Percentiles rank a stretch among this genome's conserved stretches.
phyloP scores from a whole-genome alignment of 1,140 invertebrate genomes.

The Caenorhabditis elegans region WBcel235 BX284602.5:6633001-6633500 shows the following conservation, averaged over 20 bases:
- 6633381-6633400: background rate
- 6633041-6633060: background rate
- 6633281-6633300: background rate
- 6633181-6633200: background rate
- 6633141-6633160: background rate
- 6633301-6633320: background rate
- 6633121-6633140: background rate
- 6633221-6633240: background rate
- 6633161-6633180: no score
- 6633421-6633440: background rate
- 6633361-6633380: background rate
- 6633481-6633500: background rate
- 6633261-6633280: background rate
- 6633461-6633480: background rate
- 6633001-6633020: background rate
- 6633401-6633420: background rate
- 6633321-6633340: background rate
- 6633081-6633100: no score
- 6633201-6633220: constrained; percentile 4
- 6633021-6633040: background rate
- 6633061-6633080: constrained; percentile 8
- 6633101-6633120: no score
- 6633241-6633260: background rate
- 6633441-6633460: background rate
- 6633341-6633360: background rate